A percentile compares a stretch with the other conserved stretches of the same genome.
phyloP scores from a whole-genome alignment of 2,888 invertebrate species.

The Gerris lacustris region DNA sequence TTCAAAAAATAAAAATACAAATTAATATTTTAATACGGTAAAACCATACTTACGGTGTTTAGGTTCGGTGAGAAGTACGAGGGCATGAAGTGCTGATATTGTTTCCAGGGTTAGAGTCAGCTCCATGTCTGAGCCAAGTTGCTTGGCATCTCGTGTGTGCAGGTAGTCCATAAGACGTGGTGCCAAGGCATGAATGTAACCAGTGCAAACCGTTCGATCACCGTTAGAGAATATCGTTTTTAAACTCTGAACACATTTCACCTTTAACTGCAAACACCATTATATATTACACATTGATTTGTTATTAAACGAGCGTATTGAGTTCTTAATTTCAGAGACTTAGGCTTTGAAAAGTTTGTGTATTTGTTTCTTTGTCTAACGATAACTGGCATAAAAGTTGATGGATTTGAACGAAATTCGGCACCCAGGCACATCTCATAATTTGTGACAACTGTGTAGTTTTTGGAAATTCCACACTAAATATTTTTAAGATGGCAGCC shows the following conservation, averaged over 20 bases:
- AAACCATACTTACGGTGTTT: conserved; percentile 56
- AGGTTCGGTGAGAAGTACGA: conserved; percentile 60
- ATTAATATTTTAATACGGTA: too few species aligned
- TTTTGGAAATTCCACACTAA: too few species aligned
- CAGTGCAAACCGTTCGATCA: conserved; percentile 55
- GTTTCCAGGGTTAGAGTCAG: conserved; percentile 59
- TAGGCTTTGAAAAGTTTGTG: too few species aligned
- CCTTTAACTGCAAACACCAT: conserved; percentile 45
- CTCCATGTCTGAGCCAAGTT: conserved; percentile 52
- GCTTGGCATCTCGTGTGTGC: conserved; percentile 50
- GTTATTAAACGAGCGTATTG: not conserved
- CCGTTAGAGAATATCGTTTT: conserved; percentile 62
- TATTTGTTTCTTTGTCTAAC: too few species aligned
- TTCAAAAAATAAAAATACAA: too few species aligned
- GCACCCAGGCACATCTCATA: too few species aligned
- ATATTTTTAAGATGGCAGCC: too few species aligned
- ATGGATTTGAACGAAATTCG: too few species aligned
- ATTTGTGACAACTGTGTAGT: too few species aligned
- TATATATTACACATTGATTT: conserved; percentile 19
- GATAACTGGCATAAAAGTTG: too few species aligned
- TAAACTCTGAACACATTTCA: conserved; percentile 67
- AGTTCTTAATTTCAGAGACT: not conserved
- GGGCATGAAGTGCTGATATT: conserved; percentile 58
- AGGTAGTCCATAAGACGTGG: conserved; percentile 65
- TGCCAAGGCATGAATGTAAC: conserved; percentile 69